Base-by-base conservation (phyloP, 1,140 invertebrate species). In the Temnothorax curvispinosus region DNA sequence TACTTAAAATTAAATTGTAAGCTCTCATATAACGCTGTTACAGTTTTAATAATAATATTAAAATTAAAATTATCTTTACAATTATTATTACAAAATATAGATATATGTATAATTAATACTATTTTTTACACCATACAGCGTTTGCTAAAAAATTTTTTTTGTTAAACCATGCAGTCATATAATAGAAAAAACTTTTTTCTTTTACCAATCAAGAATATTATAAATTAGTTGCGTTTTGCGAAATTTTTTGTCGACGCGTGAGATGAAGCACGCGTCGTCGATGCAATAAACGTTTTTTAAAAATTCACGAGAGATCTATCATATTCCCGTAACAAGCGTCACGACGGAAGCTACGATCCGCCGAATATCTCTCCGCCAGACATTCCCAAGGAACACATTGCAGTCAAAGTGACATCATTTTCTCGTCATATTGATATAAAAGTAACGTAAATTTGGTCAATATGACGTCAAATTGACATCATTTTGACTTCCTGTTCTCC, bases 21-120 rank as follows among this genome's bases (percentile, higher is more conserved):
- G 4, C 21, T 41, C 15, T 60, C 4, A 8, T n/a, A 72, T 58
- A 2, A 27, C 44, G 18, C 44, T 60, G 32, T 60, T 38, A 41
- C 7, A 75, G 7, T 44, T 60, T 18, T 76, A 60, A 41, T 9
- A 3, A 27, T 44, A 58, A 76, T 35, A 35, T 32, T 5, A 35
- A 64, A 64, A 65, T 78, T 72, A n/a, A 54, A n/a, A 54, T 74
- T 78, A 77, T n/a, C 44, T 47, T 76, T 38, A 38, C 9, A 18
- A 77, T 78, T 64, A 64, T 21, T n/a, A n/a, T 78, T n/a, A 35
- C 44, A 9, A 44, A 27, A 47, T 11, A 44, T 52, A 52, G 21
- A 21, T 4, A 27, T 15, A 0, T 44, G 21, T 41, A 47, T 8
- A 13, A 0, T 15, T 50, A 38, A 47, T 76, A 41, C 18, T 65